Evolutionary conservation across 2,113 vertebrate genomes (phyloP).

Genomic region (Pseudopodoces humilis): DNA sequence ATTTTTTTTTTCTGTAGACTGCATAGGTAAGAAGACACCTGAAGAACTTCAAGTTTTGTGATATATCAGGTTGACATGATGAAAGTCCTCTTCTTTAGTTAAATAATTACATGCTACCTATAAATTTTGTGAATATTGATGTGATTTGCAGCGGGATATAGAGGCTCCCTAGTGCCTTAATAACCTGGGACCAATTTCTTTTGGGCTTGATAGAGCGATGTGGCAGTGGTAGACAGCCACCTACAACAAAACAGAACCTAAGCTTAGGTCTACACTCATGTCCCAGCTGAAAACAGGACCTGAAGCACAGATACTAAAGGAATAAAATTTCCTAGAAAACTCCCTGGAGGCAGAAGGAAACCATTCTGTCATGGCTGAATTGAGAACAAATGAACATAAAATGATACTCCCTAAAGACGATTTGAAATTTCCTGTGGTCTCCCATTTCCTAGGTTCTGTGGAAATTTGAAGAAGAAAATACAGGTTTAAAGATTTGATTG

Average conservation of each 20-base stretch:
- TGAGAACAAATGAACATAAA: not conserved
- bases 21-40: not conserved
- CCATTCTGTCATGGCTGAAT: not conserved
- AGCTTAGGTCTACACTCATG: not conserved
- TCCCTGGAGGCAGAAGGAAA: not conserved
- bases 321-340: not conserved
- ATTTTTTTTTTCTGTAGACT: not conserved
- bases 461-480: not conserved
- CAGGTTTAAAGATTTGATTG: not conserved
- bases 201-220: not conserved
- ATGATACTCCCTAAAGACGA: not conserved
- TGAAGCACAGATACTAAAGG: not conserved
- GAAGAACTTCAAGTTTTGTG: not conserved
- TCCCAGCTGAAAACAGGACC: not conserved
- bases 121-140: not conserved
- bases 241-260: not conserved
- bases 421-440: not conserved
- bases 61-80: not conserved
- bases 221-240: not conserved
- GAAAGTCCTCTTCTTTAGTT: not conserved
- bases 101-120: not conserved
- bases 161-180: not conserved
- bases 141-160: not conserved
- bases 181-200: not conserved
- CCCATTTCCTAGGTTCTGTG: not conserved